Evolutionary conservation across 2,888 invertebrate genomes (phyloP).

Genomic region (Drosophila mulleri): DNA sequence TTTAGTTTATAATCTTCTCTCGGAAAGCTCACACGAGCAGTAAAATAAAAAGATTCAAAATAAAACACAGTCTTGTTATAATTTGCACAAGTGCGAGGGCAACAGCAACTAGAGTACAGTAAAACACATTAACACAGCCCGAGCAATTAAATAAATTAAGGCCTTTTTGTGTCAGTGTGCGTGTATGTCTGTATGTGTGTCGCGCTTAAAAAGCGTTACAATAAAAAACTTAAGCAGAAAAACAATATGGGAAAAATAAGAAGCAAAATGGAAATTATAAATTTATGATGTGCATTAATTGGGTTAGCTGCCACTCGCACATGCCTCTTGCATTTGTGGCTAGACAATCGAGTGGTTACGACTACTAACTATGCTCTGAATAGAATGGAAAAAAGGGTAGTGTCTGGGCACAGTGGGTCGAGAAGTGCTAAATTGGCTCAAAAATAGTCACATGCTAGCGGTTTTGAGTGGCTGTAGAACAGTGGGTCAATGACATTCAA

Average conservation of each 20-base stretch:
- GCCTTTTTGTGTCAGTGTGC: conserved; percentile 52
- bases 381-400: not conserved
- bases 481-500: not conserved
- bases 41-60: too few relatives aligned
- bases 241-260: conserved; percentile 22
- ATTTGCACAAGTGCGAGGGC: conserved; percentile 28
- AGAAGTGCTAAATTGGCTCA: not conserved
- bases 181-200: conserved; percentile 11
- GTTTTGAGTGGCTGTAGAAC: not conserved
- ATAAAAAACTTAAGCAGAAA: conserved; percentile 16
- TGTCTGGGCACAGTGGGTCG: not conserved
- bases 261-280: conserved; percentile 39
- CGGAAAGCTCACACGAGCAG: too few relatives aligned
- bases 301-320: conserved; percentile 56
- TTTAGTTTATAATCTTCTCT: too few relatives aligned
- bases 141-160: conserved; percentile 83
- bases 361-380: not conserved
- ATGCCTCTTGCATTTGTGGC: not conserved
- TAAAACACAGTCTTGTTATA: too few relatives aligned
- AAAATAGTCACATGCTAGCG: not conserved
- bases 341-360: not conserved
- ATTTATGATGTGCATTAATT: conserved; percentile 77
- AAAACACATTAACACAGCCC: conserved; percentile 37
- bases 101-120: conserved; percentile 34
- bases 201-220: conserved; percentile 62